Evolutionary conservation across 1,140 invertebrate genomes (phyloP).

Genomic region (Stegodyphus mimosarum): DNA sequence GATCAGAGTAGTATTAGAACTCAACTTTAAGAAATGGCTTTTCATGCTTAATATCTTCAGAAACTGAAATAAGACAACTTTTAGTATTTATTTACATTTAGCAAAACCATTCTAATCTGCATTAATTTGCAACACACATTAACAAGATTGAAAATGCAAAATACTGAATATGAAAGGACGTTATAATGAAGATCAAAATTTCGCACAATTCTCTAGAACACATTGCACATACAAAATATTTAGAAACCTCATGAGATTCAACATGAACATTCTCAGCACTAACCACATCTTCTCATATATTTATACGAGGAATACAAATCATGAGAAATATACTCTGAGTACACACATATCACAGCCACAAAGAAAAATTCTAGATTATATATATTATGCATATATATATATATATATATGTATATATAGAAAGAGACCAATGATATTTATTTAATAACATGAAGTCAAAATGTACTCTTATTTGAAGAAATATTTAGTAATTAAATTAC

Average conservation of each 20-base stretch:
- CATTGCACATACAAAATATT: not conserved
- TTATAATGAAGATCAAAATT: not conserved
- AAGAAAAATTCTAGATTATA: slow-evolving; percentile 43
- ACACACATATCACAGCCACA: slow-evolving; percentile 58
- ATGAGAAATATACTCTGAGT: slow-evolving; percentile 42
- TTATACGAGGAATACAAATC: slow-evolving; percentile 24
- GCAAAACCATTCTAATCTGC: too few relatives aligned
- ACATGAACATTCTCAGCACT: slow-evolving; percentile 10
- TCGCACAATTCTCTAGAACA: not conserved
- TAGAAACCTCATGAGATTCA: slow-evolving; percentile 28
- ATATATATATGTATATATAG: slow-evolving; percentile 1
- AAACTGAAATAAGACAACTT: too few relatives aligned
- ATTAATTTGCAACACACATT: too few relatives aligned
- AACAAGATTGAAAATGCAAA: too few relatives aligned
- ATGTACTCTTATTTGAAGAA: too few relatives aligned
- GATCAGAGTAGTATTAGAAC: too few relatives aligned
- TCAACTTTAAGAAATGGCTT: too few relatives aligned
- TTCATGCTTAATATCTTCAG: too few relatives aligned
- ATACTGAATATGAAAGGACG: not conserved
- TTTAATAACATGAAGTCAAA: not conserved
- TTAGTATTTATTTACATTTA: too few relatives aligned
- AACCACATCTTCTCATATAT: not conserved
- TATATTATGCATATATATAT: slow-evolving; percentile 15
- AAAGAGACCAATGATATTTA: slow-evolving; percentile 14
- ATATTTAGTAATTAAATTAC: too few relatives aligned